These are phyloP conservation scores for Pemphigus obesinymphae DNA, from an alignment of 1,140 invertebrate genomes.

Conservation along the genomic window DNA sequence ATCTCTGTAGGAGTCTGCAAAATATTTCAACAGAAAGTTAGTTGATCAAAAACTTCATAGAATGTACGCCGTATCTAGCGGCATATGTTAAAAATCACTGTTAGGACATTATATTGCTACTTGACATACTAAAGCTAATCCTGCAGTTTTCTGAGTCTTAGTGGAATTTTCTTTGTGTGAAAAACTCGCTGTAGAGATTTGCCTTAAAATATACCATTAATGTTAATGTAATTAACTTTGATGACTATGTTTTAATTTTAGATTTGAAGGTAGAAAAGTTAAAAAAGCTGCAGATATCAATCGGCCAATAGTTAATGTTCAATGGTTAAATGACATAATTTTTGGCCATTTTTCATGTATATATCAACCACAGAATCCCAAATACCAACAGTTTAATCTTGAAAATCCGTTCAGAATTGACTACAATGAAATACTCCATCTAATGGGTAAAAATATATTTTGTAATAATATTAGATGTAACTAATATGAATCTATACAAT, in stretches of 20 bases:
- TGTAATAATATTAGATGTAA: background rate
- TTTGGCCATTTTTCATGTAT: slow-evolving; percentile 80
- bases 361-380: slow-evolving; percentile 72
- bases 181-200: no score
- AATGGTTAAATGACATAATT: slow-evolving; percentile 90
- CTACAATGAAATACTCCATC: slow-evolving; percentile 74
- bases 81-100: no score
- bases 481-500: no score
- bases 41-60: no score
- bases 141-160: no score
- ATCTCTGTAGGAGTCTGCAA: no score
- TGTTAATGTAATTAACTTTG: background rate
- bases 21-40: no score
- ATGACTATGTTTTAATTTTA: slow-evolving; percentile 49
- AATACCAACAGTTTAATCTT: slow-evolving; percentile 81
- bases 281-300: slow-evolving; percentile 85
- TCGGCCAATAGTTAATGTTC: slow-evolving; percentile 78
- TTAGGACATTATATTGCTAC: no score
- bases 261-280: slow-evolving; percentile 81
- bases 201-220: no score
- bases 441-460: slow-evolving; percentile 80
- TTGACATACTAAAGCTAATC: no score
- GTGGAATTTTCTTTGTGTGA: no score
- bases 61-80: no score
- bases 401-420: slow-evolving; percentile 81